Base-by-base conservation (phyloP, 2,888 invertebrate species). In the Galeopsomyia nigrocyanea region DNA sequence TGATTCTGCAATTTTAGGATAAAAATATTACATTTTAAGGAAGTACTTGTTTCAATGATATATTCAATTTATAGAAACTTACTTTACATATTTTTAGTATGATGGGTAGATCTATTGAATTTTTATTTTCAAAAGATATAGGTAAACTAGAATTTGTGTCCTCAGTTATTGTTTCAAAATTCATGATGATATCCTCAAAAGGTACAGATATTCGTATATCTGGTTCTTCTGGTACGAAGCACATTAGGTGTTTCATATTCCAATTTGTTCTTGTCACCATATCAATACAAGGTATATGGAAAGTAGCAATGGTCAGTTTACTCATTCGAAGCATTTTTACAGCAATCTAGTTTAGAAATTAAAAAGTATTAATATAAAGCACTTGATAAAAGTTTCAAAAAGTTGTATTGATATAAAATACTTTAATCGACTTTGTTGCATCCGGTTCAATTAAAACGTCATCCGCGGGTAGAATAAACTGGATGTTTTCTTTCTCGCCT, bases 221-320 rank as follows among this genome's bases (percentile, higher is more conserved):
- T 9, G 81, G 77, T 58, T 84, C 81, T 73, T 84, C 84, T 0
- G 86, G 82, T 50, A 84, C 81, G 68, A 86, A 82, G 67, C 83
- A 86, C 77, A 86, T 82, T 31, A 82, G 79, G 55, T 85, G 83
- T 19, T 82, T 80, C 63, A 82, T 81, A 14, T 75, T 77, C 80
- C 82, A 83, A 61, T 77, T 80, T 16, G 79, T 80, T 26, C 79
- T 78, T 2, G 82, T 83, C 49, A 85, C 82, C 83, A 86, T 84
- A 73, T 86, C 86, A 0, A 76, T 77, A 46, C 81, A 79, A 53
- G 76, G 78, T 58, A 84, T 79, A 16, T 79, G 77, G 26, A 86
- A 71, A 19, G 78, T 78, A 6, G 81, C 81, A 63, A 84, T 80
- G 50, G 83, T 78, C 31, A 84, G 80, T 66, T 82, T 81, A 19